Percentiles rank a stretch among this genome's conserved stretches.
These are phyloP conservation scores for Elephas maximus DNA, from an alignment of 2,113 vertebrate species.

Conservation along the genomic window DNA sequence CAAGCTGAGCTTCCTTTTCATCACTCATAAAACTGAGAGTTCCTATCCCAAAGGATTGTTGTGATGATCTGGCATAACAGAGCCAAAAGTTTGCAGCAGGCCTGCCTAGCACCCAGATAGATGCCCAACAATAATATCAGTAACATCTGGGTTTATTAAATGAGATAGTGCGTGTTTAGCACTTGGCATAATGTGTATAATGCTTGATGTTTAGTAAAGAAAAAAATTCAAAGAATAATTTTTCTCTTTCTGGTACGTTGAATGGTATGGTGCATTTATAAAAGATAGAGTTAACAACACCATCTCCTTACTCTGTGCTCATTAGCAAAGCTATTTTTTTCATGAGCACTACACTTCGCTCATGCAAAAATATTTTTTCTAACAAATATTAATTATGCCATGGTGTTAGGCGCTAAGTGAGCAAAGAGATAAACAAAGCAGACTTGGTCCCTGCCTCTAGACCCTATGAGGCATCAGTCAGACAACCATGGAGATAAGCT, in stretches of 20 bases:
- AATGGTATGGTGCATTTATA: not conserved
- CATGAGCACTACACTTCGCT: not conserved
- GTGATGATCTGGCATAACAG: not conserved
- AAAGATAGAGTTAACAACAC: not conserved
- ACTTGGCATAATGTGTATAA: not conserved
- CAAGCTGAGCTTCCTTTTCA: not conserved
- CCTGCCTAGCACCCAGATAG: not conserved
- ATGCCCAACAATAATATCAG: not conserved
- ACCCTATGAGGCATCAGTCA: too few relatives aligned
- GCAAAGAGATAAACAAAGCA: not conserved
- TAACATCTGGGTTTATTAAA: not conserved
- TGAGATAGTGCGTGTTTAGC: not conserved
- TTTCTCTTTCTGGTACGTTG: not conserved
- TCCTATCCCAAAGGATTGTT: not conserved
- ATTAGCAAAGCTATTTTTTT: not conserved
- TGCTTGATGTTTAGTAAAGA: not conserved
- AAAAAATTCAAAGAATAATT: not conserved
- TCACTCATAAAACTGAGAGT: accelerated
- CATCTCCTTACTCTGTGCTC: not conserved
- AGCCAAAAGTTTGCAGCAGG: not conserved
- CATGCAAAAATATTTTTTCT: not conserved
- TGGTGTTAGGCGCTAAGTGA: not conserved
- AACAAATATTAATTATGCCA: not conserved
- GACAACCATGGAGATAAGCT: not conserved
- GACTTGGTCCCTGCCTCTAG: not conserved